A percentile compares a stretch with the other conserved stretches of the same genome.
Evolutionary conservation across 2,888 invertebrate species (phyloP).

Genomic region (Oscheius sp.): DNA sequence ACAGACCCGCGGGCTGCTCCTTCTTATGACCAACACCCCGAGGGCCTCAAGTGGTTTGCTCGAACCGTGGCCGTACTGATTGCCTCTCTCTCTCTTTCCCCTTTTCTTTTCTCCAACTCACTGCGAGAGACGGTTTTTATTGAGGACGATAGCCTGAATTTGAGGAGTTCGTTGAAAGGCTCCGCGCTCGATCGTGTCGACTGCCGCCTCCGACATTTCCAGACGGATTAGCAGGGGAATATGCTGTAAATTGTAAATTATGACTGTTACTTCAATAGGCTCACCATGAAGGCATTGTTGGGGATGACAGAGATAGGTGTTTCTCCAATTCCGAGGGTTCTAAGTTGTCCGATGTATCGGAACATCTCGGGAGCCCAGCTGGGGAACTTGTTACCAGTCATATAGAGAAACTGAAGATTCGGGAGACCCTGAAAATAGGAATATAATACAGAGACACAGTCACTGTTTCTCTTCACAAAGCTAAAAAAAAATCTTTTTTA

Average conservation of each 20-base stretch:
- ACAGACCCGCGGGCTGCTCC: neutral
- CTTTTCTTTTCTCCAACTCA: conserved; percentile 33
- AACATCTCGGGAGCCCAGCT: conserved; percentile 69
- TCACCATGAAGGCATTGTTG: conserved; percentile 66
- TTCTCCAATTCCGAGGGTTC: conserved; percentile 69
- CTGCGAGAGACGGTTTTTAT: conserved; percentile 69
- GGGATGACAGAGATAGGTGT: conserved; percentile 70
- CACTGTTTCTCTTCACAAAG: neutral
- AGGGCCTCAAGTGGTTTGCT: conserved; percentile 27
- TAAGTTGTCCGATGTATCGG: conserved; percentile 63
- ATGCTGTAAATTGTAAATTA: conserved; percentile 51
- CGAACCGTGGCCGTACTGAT: neutral
- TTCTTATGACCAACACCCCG: conserved; percentile 29
- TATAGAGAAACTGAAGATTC: conserved; percentile 68
- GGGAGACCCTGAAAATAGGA: conserved; percentile 57
- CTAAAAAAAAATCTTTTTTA: neutral
- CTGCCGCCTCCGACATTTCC: conserved; percentile 70
- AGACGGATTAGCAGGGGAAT: conserved; percentile 68
- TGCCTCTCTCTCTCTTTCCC: neutral
- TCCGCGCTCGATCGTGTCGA: conserved; percentile 69
- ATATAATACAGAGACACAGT: neutral
- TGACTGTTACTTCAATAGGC: neutral
- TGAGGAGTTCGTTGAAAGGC: conserved; percentile 68
- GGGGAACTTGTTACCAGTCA: conserved; percentile 70
- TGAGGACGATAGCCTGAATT: conserved; percentile 70